Base-by-base conservation (phyloP, 2,113 vertebrate species). In the Sorex fumeus region DNA sequence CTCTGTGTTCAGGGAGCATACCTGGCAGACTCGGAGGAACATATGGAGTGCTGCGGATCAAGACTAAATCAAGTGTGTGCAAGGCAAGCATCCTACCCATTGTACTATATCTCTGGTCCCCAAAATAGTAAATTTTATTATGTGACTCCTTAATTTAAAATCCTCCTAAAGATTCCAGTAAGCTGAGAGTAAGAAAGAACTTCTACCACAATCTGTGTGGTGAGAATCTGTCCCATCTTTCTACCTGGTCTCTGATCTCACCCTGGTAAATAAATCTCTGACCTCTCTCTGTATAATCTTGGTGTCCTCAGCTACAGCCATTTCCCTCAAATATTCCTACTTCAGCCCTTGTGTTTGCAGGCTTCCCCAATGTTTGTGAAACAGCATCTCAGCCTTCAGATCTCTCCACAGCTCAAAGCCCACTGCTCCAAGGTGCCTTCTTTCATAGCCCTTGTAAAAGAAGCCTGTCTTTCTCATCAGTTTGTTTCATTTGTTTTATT, bases 141-240 rank as follows among this genome's bases (percentile, higher is more conserved):
- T 36, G 25, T 79, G 5, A 67, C 15, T 77, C n/a, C n/a, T 67
- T 91, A 81, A 23, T 27, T 36, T 69, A 72, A 91, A 69, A 82
- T 36, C 34, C n/a, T 62, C 16, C 25, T 34, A 40, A 72, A 16
- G 25, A 57, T 78, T 81, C 45, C 7, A 70, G 80, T 25, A 16
- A 50, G 67, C 8, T 78, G 25, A 23, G 43, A 69, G 62, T 34
- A 27, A 77, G 78, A 72, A 19, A 69, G 1, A 88, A 6, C 27
- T 2, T 93, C 79, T 8, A 12, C 45, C 34, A 8, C 27, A 66
- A 1, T 62, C 60, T 62, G 4, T 23, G 25, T 62, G 25, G 60
- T 15, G 11, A 66, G 43, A 81, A 47, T 25, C 12, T 23, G 53
- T 3, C n/a, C 13, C 60, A 36, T 34, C 50, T 50, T 50, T 9